Conservation (phyloP, 2,888 invertebrate genomes). For the Mythimna impura region DNA sequence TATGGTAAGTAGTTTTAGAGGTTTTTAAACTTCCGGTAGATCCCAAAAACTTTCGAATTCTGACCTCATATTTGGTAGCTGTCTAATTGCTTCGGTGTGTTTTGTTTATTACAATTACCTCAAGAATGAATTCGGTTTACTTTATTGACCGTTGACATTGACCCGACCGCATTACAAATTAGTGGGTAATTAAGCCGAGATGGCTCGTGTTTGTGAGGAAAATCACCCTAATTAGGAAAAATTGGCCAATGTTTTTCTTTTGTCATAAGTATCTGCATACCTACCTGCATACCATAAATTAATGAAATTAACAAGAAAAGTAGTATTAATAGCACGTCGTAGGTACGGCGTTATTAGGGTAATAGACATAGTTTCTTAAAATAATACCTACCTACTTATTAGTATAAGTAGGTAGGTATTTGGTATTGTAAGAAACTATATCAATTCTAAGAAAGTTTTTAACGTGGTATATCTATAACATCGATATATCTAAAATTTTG, state of each 20-base stretch:
- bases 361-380: no score
- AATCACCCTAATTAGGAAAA: conserved; percentile 34
- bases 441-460: conserved; percentile 19
- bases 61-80: neutral
- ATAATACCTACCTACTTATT: no score
- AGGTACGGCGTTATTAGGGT: no score
- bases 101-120: neutral
- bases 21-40: neutral
- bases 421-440: neutral
- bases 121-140: conserved; percentile 17
- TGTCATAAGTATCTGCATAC: neutral
- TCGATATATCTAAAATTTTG: conserved; percentile 4
- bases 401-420: neutral
- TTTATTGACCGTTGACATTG: conserved; percentile 15
- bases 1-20: neutral
- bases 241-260: conserved; percentile 8
- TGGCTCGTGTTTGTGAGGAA: conserved; percentile 17
- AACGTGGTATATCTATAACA: neutral
- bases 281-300: conserved; percentile 11
- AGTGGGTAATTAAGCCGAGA: conserved; percentile 27
- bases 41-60: neutral
- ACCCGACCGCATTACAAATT: conserved; percentile 2
- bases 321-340: neutral
- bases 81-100: neutral
- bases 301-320: conserved; percentile 33